phyloP scores from a whole-genome alignment of 2,888 invertebrate species.

The Noctua fimbriata region DNA sequence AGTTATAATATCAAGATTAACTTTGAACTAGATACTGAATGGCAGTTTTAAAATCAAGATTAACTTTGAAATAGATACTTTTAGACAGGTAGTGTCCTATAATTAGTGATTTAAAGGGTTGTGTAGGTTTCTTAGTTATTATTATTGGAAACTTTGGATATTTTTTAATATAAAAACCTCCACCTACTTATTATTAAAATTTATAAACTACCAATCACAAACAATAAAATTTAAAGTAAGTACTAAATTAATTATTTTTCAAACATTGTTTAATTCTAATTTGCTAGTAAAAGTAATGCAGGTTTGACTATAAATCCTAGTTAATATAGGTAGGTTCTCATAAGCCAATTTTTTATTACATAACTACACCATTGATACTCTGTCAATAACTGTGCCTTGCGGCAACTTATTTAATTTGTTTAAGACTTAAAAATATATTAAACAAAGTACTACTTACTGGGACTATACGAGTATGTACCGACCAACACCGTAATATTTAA shows the following conservation, averaged over 20 bases:
- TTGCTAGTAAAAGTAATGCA: not conserved
- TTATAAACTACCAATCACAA: not conserved
- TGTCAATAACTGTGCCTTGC: not conserved
- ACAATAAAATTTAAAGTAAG: not conserved
- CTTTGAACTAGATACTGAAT: not conserved
- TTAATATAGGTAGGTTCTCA: not conserved
- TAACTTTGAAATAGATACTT: not conserved
- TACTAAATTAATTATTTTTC: not conserved
- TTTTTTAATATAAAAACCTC: not conserved
- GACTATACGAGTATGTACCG: not conserved
- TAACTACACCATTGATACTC: not conserved
- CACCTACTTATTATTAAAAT: not conserved
- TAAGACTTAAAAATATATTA: too few relatives aligned
- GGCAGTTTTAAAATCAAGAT: not conserved
- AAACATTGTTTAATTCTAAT: not conserved
- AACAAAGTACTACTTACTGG: not conserved
- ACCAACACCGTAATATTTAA: not conserved
- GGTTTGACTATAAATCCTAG: not conserved
- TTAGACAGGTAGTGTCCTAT: too few relatives aligned
- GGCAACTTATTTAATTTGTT: not conserved
- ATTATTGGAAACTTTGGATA: not conserved
- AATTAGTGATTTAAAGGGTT: not conserved
- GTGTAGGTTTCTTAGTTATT: not conserved
- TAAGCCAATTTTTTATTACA: not conserved
- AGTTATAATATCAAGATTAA: not conserved